phyloP scores from a whole-genome alignment of 2,113 vertebrate species.

The Oreochromis niloticus region DNA sequence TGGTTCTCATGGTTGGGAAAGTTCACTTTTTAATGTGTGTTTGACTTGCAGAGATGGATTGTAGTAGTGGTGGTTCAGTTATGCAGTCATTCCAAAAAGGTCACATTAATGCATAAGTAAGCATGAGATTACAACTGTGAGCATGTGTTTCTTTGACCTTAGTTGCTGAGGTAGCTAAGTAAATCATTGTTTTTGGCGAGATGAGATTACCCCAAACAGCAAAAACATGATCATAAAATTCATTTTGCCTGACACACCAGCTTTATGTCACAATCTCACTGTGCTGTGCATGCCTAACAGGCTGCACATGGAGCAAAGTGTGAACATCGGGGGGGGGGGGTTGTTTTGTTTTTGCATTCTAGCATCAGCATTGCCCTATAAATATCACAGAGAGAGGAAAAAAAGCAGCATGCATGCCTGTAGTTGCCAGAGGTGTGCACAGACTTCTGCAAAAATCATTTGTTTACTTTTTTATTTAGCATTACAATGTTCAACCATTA shows the following conservation, averaged over 20 bases:
- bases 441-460: neutral
- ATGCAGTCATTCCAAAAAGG: neutral
- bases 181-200: neutral
- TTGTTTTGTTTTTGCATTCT: neutral
- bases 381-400: neutral
- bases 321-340: fast-evolving
- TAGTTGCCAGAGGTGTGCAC: neutral
- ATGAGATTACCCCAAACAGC: neutral
- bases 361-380: neutral
- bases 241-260: neutral
- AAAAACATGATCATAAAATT: neutral
- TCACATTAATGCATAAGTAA: neutral
- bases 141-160: neutral
- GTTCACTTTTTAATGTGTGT: neutral
- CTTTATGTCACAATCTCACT: neutral
- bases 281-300: neutral
- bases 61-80: neutral
- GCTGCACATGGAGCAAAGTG: neutral
- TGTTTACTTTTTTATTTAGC: neutral
- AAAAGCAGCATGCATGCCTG: neutral
- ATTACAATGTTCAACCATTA: neutral
- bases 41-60: neutral
- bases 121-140: neutral
- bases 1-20: neutral
- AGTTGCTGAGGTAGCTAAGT: neutral